Evolutionary conservation across 2,888 invertebrate genomes (phyloP), one percentile per base, ranked within the genome.

Genomic region (Allacma fusca): DNA sequence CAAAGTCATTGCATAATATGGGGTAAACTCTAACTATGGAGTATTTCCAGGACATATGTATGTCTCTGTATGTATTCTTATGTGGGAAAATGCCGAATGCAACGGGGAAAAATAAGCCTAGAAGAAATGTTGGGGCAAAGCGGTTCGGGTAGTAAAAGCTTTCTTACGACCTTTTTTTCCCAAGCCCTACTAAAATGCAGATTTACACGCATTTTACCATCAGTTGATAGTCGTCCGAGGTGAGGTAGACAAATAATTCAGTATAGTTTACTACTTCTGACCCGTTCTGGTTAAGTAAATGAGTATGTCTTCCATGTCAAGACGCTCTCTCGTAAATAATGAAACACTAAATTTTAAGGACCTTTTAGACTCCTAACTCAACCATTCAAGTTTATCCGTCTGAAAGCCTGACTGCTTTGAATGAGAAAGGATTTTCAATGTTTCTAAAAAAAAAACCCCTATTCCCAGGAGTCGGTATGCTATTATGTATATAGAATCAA

Each of bases 251-350:
- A 13, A 16, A 50, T 50, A 50, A 50, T 50, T 12, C n/a, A 50
- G 9, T 50, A n/a, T 50, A n/a, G 5, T 50, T 50, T 50, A 50
- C n/a, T 19, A n/a, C 50, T 16, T 9, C 16, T 50, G 50, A 50
- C 50, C 16, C n/a, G 19, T 34, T 34, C 5, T 34, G 50, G 50
- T 50, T 12, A 4, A 50, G 50, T 12, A 50, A n/a, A n/a, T 13
- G 50, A 50, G 16, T 19, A 50, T 19, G 2, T 50, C n/a, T 13
- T 1, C 50, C 50, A 50, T 4, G n/a, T 50, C 19, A 50, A 50
- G 50, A 50, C 16, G n/a, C n/a, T 19, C 50, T 50, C n/a, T 50
- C 62, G 21, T 62, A 21, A 62, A 62, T 62, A 62, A 62, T 62
- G 62, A 62, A 62, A 24, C 62, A 12, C 50, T 50, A 9, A 50